Conservation (phyloP, 2,888 invertebrate genomes). For the Empis livida region DNA sequence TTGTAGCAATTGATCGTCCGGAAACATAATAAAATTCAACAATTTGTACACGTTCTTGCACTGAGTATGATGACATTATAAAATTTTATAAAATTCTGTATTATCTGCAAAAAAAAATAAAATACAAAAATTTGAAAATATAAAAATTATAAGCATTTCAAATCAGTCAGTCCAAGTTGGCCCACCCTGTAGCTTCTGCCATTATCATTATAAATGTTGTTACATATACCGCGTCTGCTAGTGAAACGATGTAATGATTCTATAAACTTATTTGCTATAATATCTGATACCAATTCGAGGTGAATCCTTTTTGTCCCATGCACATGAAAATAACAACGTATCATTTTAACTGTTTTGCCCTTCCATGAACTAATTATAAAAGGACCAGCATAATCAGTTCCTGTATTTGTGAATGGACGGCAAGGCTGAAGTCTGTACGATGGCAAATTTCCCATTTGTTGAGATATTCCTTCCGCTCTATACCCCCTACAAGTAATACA, state of each 20-base stretch:
- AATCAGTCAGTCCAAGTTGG: no score
- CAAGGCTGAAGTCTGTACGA: no score
- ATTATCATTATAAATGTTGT: conserved; percentile 14
- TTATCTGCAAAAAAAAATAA: no score
- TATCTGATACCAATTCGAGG: neutral
- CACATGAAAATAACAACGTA: conserved; percentile 15
- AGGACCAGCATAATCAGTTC: conserved; percentile 10
- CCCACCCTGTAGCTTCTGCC: conserved; percentile 19
- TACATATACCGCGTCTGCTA: conserved; percentile 13
- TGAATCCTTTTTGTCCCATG: conserved; percentile 2
- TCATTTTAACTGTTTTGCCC: conserved; percentile 8
- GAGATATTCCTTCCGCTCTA: neutral
- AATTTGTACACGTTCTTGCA: no score
- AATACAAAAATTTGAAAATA: no score
- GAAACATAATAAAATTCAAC: no score
- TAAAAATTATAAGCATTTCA: no score
- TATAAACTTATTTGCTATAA: conserved; percentile 13
- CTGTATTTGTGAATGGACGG: conserved; percentile 6
- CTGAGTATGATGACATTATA: no score
- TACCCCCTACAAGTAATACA: neutral
- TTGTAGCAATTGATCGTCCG: no score
- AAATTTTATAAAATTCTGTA: no score
- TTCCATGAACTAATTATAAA: conserved; percentile 5
- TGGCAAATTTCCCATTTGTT: neutral
- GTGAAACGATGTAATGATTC: conserved; percentile 15